phyloP scores from a whole-genome alignment of 2,113 vertebrate genomes.

The Paedocypris sp. region DNA sequence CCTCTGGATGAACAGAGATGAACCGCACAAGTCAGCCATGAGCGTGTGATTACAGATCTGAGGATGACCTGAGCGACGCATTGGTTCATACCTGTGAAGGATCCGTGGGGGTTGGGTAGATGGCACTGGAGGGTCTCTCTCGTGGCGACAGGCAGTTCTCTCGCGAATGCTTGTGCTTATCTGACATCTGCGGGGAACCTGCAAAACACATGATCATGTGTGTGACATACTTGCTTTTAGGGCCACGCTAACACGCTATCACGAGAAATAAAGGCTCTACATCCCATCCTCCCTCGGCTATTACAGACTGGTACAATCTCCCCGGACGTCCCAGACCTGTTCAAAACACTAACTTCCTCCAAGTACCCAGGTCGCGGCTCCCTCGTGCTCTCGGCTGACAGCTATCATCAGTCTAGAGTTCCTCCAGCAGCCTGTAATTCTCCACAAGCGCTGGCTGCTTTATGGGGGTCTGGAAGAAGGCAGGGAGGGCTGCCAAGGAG shows the following conservation, averaged over 20 bases:
- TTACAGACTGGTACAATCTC: slow-evolving; percentile 23
- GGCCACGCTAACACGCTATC: neutral
- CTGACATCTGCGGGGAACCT: slow-evolving; percentile 92
- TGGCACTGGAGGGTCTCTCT: slow-evolving; percentile 90
- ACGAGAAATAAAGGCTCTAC: neutral
- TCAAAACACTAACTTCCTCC: neutral
- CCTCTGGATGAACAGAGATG: slow-evolving; percentile 57
- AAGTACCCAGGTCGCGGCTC: neutral
- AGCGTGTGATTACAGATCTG: no score
- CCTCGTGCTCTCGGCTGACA: neutral
- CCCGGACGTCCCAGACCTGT: neutral
- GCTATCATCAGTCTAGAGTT: slow-evolving; percentile 10
- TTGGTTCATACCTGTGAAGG: slow-evolving; percentile 76
- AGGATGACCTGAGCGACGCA: no score
- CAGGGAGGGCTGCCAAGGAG: slow-evolving; percentile 35
- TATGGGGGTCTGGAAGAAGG: slow-evolving; percentile 1
- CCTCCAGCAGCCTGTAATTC: slow-evolving; percentile 40
- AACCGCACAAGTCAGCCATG: no score
- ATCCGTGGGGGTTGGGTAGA: slow-evolving; percentile 79
- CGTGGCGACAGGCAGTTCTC: slow-evolving; percentile 92
- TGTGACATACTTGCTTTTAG: slow-evolving; percentile 5
- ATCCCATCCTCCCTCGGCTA: slow-evolving; percentile 3
- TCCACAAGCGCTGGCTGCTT: slow-evolving; percentile 37
- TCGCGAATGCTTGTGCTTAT: slow-evolving; percentile 96
- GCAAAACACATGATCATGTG: slow-evolving; percentile 20